Percentiles rank a stretch among this genome's conserved stretches.
Evolutionary conservation across 2,113 vertebrate genomes (phyloP).

Genomic region (Scopus umbretta): DNA sequence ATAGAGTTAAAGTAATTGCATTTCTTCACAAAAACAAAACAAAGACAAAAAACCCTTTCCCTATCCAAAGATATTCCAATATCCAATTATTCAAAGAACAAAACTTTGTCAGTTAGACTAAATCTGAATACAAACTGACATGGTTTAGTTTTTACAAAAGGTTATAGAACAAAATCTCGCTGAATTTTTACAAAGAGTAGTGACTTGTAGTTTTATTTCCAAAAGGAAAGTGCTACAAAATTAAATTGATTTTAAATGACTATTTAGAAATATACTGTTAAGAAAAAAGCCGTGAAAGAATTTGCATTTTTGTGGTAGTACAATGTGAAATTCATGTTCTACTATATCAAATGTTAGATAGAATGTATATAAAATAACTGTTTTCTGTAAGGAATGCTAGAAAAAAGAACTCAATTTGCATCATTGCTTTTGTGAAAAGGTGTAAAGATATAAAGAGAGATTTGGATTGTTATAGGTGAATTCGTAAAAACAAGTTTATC

Average conservation of each 20-base stretch:
- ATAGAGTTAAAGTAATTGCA: neutral
- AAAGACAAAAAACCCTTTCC: rapidly evolving
- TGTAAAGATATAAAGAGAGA: neutral
- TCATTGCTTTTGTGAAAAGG: neutral
- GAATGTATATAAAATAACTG: neutral
- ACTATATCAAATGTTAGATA: neutral
- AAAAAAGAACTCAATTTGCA: neutral
- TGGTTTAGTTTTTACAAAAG: neutral
- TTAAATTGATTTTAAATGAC: neutral
- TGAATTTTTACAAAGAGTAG: neutral
- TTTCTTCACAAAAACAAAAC: neutral
- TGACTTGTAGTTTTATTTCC: neutral
- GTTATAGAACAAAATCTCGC: neutral
- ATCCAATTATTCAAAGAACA: neutral
- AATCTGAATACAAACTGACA: neutral
- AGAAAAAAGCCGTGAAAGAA: neutral
- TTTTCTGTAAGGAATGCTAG: neutral
- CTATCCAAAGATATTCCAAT: neutral
- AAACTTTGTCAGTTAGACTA: neutral
- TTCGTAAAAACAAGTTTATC: neutral
- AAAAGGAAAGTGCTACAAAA: neutral
- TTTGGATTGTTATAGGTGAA: neutral
- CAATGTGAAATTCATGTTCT: neutral
- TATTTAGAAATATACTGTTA: neutral
- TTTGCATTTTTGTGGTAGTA: neutral